phyloP scores from a whole-genome alignment of 2,888 invertebrate genomes.

The Hirtodrosophila trivittata region DNA sequence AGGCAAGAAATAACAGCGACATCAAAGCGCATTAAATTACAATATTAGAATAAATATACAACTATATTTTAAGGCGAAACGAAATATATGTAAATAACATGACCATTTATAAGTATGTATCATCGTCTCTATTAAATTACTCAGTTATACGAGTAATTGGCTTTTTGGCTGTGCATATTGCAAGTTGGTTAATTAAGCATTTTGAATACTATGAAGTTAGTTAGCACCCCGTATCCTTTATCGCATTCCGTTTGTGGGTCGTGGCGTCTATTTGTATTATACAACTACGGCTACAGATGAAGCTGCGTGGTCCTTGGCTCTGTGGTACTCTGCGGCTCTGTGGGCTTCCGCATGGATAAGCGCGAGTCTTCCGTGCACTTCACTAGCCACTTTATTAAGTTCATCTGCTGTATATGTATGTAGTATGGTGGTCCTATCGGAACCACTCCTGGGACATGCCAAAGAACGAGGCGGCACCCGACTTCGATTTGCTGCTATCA shows the following conservation, averaged over 20 bases:
- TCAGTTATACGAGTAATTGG: background rate
- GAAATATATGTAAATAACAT: conserved; percentile 22
- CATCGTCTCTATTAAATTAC: background rate
- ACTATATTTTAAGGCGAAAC: conserved; percentile 40
- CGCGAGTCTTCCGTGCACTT: conserved; percentile 30
- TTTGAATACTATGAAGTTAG: conserved; percentile 30
- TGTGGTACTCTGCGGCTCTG: conserved; percentile 9
- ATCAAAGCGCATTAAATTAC: conserved; percentile 61
- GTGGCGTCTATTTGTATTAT: conserved; percentile 8
- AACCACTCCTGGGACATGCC: conserved; percentile 94
- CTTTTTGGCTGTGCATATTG: conserved; percentile 20
- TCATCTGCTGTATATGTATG: conserved; percentile 29
- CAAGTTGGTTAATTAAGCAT: conserved; percentile 29
- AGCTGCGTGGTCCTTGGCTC: no score
- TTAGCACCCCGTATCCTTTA: no score
- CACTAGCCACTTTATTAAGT: conserved; percentile 61
- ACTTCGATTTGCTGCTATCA: conserved; percentile 84
- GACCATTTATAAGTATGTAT: conserved; percentile 1
- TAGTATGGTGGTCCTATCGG: conserved; percentile 81
- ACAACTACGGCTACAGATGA: conserved; percentile 35
- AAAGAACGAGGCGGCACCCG: conserved; percentile 92
- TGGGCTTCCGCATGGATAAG: conserved; percentile 29
- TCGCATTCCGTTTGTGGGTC: no score
- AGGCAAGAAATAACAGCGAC: conserved; percentile 77
- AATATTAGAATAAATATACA: conserved; percentile 33